Base-by-base conservation (phyloP, 2,888 invertebrate species). In the Strigamia crassipes region DNA sequence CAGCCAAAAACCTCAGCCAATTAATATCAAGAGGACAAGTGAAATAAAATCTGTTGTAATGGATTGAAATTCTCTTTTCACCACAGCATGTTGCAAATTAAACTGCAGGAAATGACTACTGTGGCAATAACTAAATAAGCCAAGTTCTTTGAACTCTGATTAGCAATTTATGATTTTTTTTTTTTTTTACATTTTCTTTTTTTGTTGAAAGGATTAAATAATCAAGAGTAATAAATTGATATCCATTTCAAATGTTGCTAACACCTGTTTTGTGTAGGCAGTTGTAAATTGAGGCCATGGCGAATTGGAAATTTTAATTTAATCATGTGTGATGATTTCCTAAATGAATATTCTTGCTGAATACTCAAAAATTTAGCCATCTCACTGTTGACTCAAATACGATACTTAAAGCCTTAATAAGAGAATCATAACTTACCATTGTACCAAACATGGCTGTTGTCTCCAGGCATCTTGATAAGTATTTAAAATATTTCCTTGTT, bases 401-500 rank as follows among this genome's bases (percentile, higher is more conserved):
- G 56, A 21, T 18, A 56, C 56, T 56, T 56, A 56, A 56, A 18
- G 5, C 56, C 56, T 18, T 31, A 73, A 27, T 31, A 73, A 73
- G 31, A 23, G 13, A 27, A n/a, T 73, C 73, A 27, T 73, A 31
- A 73, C 73, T 73, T 31, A 73, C 73, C 73, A 73, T 73, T 73
- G 31, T 73, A 73, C 73, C 73, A 73, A 73, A 73, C 73, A n/a
- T 73, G 73, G 73, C 31, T 73, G 73, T 23, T 73, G 73, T 73
- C 73, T 73, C 73, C 73, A 73, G 73, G 73, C 73, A 73, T 73
- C 27, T 31, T 73, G 23, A 13, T 73, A 73, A 73, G 73, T 73
- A n/a, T 73, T 73, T 73, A 73, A 31, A 31, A 73, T 73, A 73
- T 73, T 73, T 73, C 73, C 73, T 73, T 73, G 73, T 73, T 73